phyloP scores from a whole-genome alignment of 2,113 vertebrate species.

The Aspiorhynchus laticeps region DNA sequence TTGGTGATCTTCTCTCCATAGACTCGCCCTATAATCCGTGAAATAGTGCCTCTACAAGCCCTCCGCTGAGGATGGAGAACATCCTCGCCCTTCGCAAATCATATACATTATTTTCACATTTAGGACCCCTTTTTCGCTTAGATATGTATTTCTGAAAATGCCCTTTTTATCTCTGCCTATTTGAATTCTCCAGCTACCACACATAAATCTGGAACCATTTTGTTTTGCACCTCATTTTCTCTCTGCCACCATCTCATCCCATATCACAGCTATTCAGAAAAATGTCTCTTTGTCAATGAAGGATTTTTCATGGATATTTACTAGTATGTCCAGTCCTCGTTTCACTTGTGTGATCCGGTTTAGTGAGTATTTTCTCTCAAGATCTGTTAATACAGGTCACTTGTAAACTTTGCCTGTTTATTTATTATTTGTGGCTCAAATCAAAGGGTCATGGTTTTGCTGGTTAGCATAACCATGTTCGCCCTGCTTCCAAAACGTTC shows the following conservation, averaged over 20 bases:
- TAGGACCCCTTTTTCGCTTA: conserved; percentile 51
- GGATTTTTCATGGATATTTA: conserved; percentile 32
- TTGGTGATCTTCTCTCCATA: conserved; percentile 54
- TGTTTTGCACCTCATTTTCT: conserved; percentile 52
- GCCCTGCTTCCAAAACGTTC: too few species aligned
- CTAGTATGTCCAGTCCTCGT: conserved; percentile 17
- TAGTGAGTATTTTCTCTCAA: conserved; percentile 29
- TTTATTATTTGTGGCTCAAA: background rate
- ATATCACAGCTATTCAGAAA: conserved; percentile 15
- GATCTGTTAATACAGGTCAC: background rate
- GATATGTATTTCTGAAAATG: conserved; percentile 52
- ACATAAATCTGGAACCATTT: conserved; percentile 48
- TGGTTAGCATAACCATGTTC: background rate
- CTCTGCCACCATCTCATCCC: background rate
- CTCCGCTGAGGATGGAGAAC: conserved; percentile 27
- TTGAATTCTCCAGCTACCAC: conserved; percentile 39
- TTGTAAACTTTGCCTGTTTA: background rate
- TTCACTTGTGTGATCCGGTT: conserved; percentile 45
- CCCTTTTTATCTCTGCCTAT: conserved; percentile 49
- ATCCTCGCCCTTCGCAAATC: conserved; percentile 46
- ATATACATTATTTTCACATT: conserved; percentile 56
- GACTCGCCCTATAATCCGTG: conserved; percentile 60
- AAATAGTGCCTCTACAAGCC: conserved; percentile 58
- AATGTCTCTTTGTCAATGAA: conserved; percentile 17
- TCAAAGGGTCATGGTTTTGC: background rate